These are phyloP conservation scores for Butorides virescens DNA, from an alignment of 2,113 vertebrate genomes.

Conservation along the genomic window DNA sequence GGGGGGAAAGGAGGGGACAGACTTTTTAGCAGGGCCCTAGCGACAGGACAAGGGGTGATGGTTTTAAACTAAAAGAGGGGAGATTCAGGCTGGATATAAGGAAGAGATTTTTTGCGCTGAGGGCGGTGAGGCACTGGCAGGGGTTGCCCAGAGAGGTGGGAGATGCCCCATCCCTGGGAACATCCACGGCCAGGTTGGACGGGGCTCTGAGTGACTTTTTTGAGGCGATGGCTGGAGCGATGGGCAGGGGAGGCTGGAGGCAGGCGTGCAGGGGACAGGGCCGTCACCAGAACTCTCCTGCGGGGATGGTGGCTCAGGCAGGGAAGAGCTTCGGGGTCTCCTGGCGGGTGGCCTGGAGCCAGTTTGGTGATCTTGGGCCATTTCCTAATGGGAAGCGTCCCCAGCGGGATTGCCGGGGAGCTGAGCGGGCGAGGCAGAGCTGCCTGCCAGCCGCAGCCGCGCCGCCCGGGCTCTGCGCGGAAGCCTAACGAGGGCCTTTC, in stretches of 20 bases:
- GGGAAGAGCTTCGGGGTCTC: not conserved
- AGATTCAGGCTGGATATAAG: not conserved
- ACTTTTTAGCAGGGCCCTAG: not conserved
- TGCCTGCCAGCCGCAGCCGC: fast-evolving
- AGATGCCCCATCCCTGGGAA: not conserved
- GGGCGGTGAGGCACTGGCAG: not conserved
- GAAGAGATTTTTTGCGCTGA: not conserved
- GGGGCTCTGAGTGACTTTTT: not conserved
- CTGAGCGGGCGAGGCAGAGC: not conserved
- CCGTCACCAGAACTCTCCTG: not conserved
- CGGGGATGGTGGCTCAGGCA: fast-evolving
- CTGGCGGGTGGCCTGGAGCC: not conserved
- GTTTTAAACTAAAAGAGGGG: not conserved
- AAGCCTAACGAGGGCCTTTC: not conserved
- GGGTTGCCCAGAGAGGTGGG: not conserved
- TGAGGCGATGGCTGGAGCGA: not conserved
- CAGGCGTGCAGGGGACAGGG: not conserved
- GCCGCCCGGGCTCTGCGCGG: fast-evolving
- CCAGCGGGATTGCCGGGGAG: not conserved
- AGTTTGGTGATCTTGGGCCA: not conserved
- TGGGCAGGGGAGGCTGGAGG: fast-evolving
- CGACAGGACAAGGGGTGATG: not conserved
- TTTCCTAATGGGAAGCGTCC: not conserved
- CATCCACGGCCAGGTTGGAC: not conserved
- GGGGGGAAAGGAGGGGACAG: not conserved